phyloP scores from a whole-genome alignment of 1,140 invertebrate species.

The Aphelenchoides fujianensis region DNA sequence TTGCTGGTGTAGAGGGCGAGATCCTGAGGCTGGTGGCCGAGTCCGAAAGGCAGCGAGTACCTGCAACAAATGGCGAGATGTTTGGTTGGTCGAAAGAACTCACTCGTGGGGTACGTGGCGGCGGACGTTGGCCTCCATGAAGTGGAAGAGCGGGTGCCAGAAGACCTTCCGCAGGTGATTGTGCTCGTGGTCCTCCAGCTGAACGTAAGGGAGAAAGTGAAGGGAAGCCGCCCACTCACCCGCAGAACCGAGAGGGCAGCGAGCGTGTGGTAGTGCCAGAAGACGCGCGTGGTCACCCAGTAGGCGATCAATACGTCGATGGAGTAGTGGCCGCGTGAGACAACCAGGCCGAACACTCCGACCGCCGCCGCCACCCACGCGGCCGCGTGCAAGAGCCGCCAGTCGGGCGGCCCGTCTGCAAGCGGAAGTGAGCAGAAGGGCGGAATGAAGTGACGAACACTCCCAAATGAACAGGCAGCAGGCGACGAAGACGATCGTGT shows the following conservation, averaged over 20 bases:
- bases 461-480: conserved; percentile 78
- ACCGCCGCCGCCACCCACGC: conserved; percentile 2
- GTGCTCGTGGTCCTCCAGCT: no score
- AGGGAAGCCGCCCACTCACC: neutral
- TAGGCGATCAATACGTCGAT: conserved; percentile 38
- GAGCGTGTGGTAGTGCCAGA: conserved; percentile 11
- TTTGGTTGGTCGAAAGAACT: no score
- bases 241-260: neutral
- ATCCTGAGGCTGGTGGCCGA: no score
- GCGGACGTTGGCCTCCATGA: no score
- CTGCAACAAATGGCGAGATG: no score
- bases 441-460: conserved; percentile 66
- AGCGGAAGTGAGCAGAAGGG: conserved; percentile 18
- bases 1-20: no score
- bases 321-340: conserved; percentile 26
- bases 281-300: conserved; percentile 43
- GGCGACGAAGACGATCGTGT: conserved; percentile 78
- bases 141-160: no score
- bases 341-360: conserved; percentile 42
- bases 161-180: no score
- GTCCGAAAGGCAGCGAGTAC: no score
- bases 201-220: no score
- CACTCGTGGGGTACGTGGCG: no score
- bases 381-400: conserved; percentile 20
- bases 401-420: conserved; percentile 30